Evolutionary conservation across 2,888 invertebrate genomes (phyloP).

Genomic region (Limnephilus marmoratus): DNA sequence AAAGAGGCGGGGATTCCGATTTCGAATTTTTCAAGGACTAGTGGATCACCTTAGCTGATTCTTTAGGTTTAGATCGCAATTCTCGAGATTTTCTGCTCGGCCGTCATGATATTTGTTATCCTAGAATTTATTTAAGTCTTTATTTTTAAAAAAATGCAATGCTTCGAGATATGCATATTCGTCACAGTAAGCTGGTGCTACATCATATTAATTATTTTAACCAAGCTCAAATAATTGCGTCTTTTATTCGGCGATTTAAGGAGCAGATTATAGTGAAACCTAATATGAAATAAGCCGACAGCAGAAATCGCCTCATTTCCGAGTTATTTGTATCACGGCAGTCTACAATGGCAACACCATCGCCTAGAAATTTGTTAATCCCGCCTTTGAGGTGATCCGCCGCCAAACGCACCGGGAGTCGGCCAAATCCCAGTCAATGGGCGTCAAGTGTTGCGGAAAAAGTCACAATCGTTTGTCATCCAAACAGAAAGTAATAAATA

Average conservation of each 20-base stretch:
- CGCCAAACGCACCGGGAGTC: background rate
- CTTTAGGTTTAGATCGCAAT: too few species aligned
- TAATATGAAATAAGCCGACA: conserved; percentile 2
- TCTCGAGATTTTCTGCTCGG: too few species aligned
- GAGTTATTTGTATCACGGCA: background rate
- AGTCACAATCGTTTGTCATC: conserved; percentile 31
- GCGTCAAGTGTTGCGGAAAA: conserved; percentile 39
- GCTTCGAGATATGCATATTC: too few species aligned
- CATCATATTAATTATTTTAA: too few species aligned
- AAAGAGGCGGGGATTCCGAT: too few species aligned
- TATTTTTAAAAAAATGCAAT: too few species aligned
- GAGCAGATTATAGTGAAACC: background rate
- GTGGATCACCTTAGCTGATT: too few species aligned
- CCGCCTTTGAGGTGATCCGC: conserved; percentile 9
- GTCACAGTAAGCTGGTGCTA: too few species aligned
- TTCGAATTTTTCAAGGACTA: too few species aligned
- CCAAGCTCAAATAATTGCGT: background rate
- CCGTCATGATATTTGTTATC: too few species aligned
- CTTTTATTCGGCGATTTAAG: background rate
- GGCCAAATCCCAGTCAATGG: conserved; percentile 18
- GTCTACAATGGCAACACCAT: background rate
- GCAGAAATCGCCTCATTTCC: background rate
- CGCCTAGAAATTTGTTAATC: conserved; percentile 18
- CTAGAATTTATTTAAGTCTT: too few species aligned
- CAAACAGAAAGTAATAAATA: conserved; percentile 30